Evolutionary conservation across 2,113 vertebrate species (phyloP).

Genomic region (Antennarius striatus): DNA sequence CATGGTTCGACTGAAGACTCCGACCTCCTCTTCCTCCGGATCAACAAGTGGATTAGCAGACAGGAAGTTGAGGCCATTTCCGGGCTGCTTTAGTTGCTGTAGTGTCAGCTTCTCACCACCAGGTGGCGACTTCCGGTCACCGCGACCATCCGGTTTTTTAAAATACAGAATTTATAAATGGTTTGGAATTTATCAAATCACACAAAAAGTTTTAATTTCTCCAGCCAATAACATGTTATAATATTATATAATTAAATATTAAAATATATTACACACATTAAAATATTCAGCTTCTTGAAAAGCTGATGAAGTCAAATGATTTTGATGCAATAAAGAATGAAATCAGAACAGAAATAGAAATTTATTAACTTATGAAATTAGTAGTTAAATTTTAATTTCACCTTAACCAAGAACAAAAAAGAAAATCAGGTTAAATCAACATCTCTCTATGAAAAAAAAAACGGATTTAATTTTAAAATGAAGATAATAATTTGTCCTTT

Average conservation of each 20-base stretch:
- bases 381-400: background rate
- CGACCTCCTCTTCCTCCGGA: background rate
- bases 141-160: too few relatives aligned
- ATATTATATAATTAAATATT: too few relatives aligned
- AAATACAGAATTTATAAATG: too few relatives aligned
- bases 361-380: constrained; percentile 26
- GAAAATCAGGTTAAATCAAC: background rate
- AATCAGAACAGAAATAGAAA: background rate
- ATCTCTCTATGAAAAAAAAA: background rate
- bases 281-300: too few relatives aligned
- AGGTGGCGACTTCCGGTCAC: background rate
- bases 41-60: constrained; percentile 73
- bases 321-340: too few relatives aligned
- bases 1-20: background rate
- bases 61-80: constrained; percentile 63
- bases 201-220: too few relatives aligned
- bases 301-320: too few relatives aligned
- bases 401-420: background rate
- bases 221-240: too few relatives aligned
- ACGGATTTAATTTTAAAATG: background rate
- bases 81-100: constrained; percentile 46
- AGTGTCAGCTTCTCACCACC: background rate
- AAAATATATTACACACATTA: too few relatives aligned
- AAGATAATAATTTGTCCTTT: background rate
- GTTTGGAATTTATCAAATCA: too few relatives aligned